Evolutionary conservation across 2,888 invertebrate genomes (phyloP).

Genomic region (Eupeodes latifasciatus): DNA sequence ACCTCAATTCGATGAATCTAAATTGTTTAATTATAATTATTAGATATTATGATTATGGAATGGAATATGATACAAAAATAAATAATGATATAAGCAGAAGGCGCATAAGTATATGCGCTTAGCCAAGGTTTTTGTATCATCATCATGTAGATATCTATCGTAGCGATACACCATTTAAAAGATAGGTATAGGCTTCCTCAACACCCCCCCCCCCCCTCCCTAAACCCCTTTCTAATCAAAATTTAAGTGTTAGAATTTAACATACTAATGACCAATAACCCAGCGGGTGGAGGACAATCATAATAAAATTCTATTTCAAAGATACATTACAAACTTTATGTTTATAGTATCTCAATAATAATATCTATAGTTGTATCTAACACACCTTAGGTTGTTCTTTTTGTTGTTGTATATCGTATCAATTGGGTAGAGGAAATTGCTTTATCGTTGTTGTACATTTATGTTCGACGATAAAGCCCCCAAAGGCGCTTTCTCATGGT

Average conservation of each 20-base stretch:
- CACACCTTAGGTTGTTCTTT: background rate
- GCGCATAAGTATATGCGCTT: conserved; percentile 22
- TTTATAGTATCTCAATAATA: background rate
- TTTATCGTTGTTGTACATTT: conserved; percentile 16
- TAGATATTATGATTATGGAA: conserved; percentile 35
- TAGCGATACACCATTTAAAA: background rate
- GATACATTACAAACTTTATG: conserved; percentile 45
- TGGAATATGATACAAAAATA: conserved; percentile 46
- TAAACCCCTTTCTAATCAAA: conserved; percentile 28
- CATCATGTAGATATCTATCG: conserved; percentile 2
- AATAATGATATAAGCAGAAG: conserved; percentile 41
- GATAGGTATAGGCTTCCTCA: background rate
- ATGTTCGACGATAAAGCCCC: conserved; percentile 6
- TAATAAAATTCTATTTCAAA: conserved; percentile 60
- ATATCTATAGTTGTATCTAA: conserved; percentile 17
- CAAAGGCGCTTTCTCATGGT: conserved; percentile 62
- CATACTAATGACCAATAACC: conserved; percentile 66
- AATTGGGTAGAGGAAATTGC: conserved; percentile 34
- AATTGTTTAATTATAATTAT: conserved; percentile 64
- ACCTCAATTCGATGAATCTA: conserved; percentile 67
- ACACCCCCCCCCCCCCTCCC: no score
- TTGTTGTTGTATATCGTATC: background rate
- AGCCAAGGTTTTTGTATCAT: background rate
- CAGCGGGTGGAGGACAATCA: conserved; percentile 67
- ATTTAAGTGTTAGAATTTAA: conserved; percentile 59